phyloP scores from a whole-genome alignment of 2,797 vertebrate genomes.

The Myotis daubentonii region DNA sequence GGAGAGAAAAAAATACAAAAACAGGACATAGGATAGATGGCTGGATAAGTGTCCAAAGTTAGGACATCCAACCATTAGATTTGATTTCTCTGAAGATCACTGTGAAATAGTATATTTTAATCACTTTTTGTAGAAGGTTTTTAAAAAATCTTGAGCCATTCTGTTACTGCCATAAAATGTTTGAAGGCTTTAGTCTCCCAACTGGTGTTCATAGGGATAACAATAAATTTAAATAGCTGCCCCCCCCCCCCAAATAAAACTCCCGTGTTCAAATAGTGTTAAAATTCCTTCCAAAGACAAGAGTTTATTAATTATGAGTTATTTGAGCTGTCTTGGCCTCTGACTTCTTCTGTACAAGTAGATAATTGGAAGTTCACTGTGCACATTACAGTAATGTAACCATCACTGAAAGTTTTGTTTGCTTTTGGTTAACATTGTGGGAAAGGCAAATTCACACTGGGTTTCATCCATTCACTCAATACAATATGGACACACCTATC shows the following conservation, averaged over 20 bases:
- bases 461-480: background rate
- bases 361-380: background rate
- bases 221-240: slow-evolving; percentile 5
- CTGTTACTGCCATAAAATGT: background rate
- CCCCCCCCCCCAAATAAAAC: background rate
- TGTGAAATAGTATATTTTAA: background rate
- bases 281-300: background rate
- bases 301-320: slow-evolving; percentile 22
- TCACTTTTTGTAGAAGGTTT: background rate
- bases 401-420: background rate
- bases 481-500: background rate
- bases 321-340: background rate
- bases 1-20: background rate
- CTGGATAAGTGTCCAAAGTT: background rate
- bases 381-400: background rate
- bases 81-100: slow-evolving; percentile 23
- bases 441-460: background rate
- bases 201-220: background rate
- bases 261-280: background rate
- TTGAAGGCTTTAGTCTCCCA: background rate
- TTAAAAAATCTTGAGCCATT: background rate
- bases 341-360: background rate
- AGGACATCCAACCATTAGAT: background rate
- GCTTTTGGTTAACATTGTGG: background rate
- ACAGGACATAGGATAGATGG: background rate